Conservation (phyloP, 2,797 vertebrate species). For the Helicolenus hilgendorfi region DNA sequence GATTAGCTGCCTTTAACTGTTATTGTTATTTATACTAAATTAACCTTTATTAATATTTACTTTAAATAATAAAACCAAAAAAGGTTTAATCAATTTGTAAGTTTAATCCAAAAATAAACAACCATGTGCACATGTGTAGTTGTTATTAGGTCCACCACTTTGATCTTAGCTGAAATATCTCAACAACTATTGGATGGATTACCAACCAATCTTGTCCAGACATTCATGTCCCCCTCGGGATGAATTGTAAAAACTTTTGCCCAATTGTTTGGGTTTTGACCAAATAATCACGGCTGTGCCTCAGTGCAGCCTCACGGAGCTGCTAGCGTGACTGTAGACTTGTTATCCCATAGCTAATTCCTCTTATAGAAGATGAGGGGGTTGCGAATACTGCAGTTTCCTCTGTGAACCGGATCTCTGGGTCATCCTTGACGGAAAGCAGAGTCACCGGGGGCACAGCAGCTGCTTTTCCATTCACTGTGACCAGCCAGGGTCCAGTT, state of each 20-base stretch:
- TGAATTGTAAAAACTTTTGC: not conserved
- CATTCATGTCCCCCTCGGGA: not conserved
- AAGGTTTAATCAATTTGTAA: not conserved
- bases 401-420: conserved; percentile 34
- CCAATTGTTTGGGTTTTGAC: not conserved
- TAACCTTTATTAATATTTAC: no score
- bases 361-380: not conserved
- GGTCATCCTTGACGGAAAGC: conserved; percentile 26
- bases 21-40: no score
- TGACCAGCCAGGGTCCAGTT: not conserved
- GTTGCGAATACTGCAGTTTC: conserved; percentile 27
- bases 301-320: not conserved
- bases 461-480: conserved; percentile 1
- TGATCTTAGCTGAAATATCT: no score
- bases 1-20: no score
- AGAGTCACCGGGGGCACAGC: not conserved
- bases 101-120: not conserved
- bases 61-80: not conserved
- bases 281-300: not conserved
- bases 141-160: no score
- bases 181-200: not conserved
- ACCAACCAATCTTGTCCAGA: not conserved
- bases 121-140: not conserved
- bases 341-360: not conserved
- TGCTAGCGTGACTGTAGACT: not conserved